Percentiles rank a stretch among this genome's conserved stretches.
phyloP scores from a whole-genome alignment of 1,140 invertebrate species.

The Schlechtendalia chinensis region DNA sequence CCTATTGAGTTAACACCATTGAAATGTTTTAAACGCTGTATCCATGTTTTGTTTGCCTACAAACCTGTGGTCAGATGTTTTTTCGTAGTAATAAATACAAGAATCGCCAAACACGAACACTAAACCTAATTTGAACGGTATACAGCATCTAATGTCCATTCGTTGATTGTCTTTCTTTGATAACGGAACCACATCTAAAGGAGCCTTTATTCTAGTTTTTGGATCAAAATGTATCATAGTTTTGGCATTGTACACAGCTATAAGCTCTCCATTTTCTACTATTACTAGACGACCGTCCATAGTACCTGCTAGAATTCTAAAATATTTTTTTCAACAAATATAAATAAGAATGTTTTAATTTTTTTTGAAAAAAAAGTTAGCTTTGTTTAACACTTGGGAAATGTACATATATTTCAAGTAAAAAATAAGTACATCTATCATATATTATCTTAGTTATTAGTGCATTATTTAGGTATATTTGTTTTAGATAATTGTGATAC shows the following conservation, averaged over 20 bases:
- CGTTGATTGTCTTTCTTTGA: neutral
- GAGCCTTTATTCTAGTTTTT: constrained; percentile 35
- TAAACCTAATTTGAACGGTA: constrained; percentile 26
- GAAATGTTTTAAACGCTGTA: neutral
- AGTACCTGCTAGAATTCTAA: constrained; percentile 71
- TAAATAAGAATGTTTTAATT: neutral
- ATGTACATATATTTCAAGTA: no score
- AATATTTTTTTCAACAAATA: neutral
- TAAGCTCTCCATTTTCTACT: constrained; percentile 77
- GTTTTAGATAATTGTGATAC: no score
- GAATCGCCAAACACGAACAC: constrained; percentile 29
- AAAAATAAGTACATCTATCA: no score
- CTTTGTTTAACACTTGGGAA: no score
- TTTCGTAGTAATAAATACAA: constrained; percentile 26
- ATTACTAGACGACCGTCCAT: constrained; percentile 69
- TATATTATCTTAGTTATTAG: no score
- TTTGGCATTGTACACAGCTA: constrained; percentile 62
- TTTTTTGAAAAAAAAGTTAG: neutral
- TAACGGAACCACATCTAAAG: constrained; percentile 28
- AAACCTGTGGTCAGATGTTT: constrained; percentile 29
- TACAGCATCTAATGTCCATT: constrained; percentile 37
- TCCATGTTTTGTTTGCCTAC: neutral
- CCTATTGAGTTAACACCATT: neutral
- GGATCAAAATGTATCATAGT: constrained; percentile 50
- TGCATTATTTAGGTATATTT: no score